phyloP scores from a whole-genome alignment of 2,113 vertebrate genomes.

The zebrafish (Danio rerio) region GRCz12tu NC_133199.1:25686001-25686500 shows the following conservation, averaged over 20 bases:
- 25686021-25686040: constrained; percentile 13
- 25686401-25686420: constrained; percentile 27
- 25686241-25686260: constrained; percentile 35
- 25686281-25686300: constrained; percentile 53
- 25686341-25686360: constrained; percentile 32
- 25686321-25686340: constrained; percentile 24
- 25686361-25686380: constrained; percentile 27
- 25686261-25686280: constrained; percentile 47
- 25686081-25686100: too few species aligned
- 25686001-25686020: constrained; percentile 2
- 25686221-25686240: constrained; percentile 52
- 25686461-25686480: not conserved
- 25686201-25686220: constrained; percentile 24
- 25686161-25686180: not conserved
- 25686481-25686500: not conserved
- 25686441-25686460: not conserved
- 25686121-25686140: not conserved
- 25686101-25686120: too few species aligned
- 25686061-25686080: not conserved
- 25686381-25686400: constrained; percentile 38
- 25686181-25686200: constrained; percentile 37
- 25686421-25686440: not conserved
- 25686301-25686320: not conserved
- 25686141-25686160: not conserved
- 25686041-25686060: not conserved